Evolutionary conservation across 2,888 invertebrate genomes (phyloP), one percentile per base, ranked within the genome.

Genomic region (Strigamia maritima): DNA sequence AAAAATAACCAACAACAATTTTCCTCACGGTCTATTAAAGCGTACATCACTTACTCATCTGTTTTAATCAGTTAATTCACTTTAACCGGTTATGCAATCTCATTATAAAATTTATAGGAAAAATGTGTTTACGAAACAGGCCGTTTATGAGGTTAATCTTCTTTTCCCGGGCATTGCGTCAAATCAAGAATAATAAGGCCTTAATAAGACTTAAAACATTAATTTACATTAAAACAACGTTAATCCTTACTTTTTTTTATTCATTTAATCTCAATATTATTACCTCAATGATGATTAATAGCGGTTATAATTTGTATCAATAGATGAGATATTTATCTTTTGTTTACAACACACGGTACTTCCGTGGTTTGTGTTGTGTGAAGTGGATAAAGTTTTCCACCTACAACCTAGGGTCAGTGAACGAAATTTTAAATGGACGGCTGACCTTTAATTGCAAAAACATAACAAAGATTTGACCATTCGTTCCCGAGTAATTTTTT

Each of bases 91-190:
- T 70, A n/a, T n/a, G 28, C 24, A 70, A 70, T 26, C 70, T 70
- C 10, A 70, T 70, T 70, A 8, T 1, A 28, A 1, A 70, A 70
- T 26, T 65, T 49, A 6, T 54, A 22, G 22, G 54, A 54, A 10
- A 70, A 24, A 28, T 70, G 28, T 70, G 28, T 70, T 70, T 70
- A 22, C 28, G 70, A 70, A 70, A 70, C 26, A 70, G 28, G 70
- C 70, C 28, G 24, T 28, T 70, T 70, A 70, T 70, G 70, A 26
- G 60, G 70, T 70, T 70, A 70, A 70, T 70, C 70, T 70, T 70
- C 70, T 70, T 70, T 70, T 28, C 19, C 14, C 70, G 12, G 4
- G 70, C 12, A 28, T 70, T 70, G 70, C 70, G 26, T 26, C 24
- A 70, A 70, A 28, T 7, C 19, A 12, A 60, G 19, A 54, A n/a